Evolutionary conservation across 2,797 vertebrate genomes (phyloP).

Genomic region (Silurus aristotelis): DNA sequence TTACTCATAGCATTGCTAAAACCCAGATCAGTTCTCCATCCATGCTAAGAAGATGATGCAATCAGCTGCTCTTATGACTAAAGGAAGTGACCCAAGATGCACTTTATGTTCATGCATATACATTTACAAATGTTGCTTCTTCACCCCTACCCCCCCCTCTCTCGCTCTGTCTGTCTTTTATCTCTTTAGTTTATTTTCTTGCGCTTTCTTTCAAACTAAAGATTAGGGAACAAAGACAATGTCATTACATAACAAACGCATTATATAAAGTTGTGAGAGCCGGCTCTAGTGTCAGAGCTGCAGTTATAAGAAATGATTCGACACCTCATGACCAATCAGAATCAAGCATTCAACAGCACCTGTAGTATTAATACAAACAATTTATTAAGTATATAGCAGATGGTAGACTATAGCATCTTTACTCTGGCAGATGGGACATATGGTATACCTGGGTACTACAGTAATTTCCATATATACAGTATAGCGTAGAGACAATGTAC

Average conservation of each 20-base stretch:
- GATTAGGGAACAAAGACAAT: not conserved
- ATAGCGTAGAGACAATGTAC: too few species aligned
- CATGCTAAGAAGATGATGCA: slow-evolving; percentile 13
- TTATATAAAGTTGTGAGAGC: not conserved
- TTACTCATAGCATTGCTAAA: slow-evolving; percentile 18
- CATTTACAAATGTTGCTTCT: not conserved
- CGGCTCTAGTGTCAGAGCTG: not conserved
- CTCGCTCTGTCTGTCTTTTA: not conserved
- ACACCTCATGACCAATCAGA: slow-evolving; percentile 1
- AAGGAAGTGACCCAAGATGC: not conserved
- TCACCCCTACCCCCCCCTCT: not conserved
- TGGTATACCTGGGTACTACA: too few species aligned
- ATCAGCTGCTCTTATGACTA: slow-evolving; percentile 31
- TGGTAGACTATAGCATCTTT: too few species aligned
- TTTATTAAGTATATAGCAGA: not conserved
- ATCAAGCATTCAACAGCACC: not conserved
- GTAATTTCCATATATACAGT: too few species aligned
- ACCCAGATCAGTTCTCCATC: not conserved
- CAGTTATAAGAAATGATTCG: not conserved
- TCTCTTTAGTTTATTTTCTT: not conserved
- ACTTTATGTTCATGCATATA: not conserved
- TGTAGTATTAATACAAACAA: not conserved
- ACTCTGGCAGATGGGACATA: too few species aligned
- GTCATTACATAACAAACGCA: too few species aligned
- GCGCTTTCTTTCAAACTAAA: not conserved